Evolutionary conservation across 2,113 vertebrate species (phyloP).

Genomic region (Poecilia latipinna): DNA sequence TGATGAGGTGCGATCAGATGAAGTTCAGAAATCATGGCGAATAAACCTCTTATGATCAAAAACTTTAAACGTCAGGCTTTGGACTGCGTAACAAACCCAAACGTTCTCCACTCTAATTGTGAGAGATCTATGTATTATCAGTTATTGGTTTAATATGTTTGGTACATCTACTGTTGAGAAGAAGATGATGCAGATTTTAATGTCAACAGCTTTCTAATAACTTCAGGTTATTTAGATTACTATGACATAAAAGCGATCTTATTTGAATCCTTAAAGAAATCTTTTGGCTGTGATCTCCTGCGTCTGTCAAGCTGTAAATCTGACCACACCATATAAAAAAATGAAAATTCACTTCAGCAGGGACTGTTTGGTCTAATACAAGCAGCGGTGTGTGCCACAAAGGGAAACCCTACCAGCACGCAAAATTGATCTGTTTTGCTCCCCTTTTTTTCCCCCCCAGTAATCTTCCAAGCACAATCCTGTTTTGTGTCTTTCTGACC

Average conservation of each 20-base stretch:
- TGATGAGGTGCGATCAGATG: constrained; percentile 55
- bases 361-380: constrained; percentile 58
- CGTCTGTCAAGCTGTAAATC: constrained; percentile 74
- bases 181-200: neutral
- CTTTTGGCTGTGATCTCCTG: constrained; percentile 58
- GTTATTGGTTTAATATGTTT: neutral
- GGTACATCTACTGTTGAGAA: neutral
- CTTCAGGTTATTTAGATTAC: neutral
- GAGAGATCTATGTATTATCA: neutral
- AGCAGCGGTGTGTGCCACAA: constrained; percentile 44
- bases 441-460: constrained; percentile 20
- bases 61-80: neutral
- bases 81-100: neutral
- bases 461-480: constrained; percentile 23
- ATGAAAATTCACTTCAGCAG: constrained; percentile 59
- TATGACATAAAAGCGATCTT: neutral
- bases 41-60: neutral
- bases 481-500: neutral
- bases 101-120: neutral
- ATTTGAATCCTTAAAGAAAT: neutral
- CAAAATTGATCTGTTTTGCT: constrained; percentile 44
- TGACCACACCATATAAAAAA: constrained; percentile 60
- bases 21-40: constrained; percentile 23
- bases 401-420: constrained; percentile 54
- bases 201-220: neutral